Conservation (phyloP, 2,888 invertebrate genomes). For the Sinelater perroti region DNA sequence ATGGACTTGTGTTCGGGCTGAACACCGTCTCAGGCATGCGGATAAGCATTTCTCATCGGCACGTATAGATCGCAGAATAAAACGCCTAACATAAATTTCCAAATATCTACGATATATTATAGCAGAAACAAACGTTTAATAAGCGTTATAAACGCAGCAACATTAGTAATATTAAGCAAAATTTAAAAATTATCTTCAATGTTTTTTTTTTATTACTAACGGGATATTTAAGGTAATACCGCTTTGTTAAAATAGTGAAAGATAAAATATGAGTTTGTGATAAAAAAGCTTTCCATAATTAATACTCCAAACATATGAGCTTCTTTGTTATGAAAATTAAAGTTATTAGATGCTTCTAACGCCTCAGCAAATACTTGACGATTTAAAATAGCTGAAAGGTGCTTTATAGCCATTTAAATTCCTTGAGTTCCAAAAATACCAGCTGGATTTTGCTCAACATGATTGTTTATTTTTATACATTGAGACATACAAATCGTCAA, state of each 20-base stretch:
- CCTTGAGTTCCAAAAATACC: too few species aligned
- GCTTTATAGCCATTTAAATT: not conserved
- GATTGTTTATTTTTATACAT: too few species aligned
- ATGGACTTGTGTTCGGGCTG: conserved; percentile 40
- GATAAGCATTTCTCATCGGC: too few species aligned
- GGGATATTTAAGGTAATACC: not conserved
- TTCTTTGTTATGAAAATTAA: conserved; percentile 22
- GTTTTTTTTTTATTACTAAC: not conserved
- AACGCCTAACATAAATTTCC: too few species aligned
- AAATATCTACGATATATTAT: too few species aligned
- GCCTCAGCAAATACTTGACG: conserved; percentile 20
- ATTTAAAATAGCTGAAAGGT: conserved; percentile 11
- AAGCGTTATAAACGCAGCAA: too few species aligned
- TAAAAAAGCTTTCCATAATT: conserved; percentile 20
- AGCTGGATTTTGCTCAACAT: too few species aligned
- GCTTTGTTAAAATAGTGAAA: conserved; percentile 16
- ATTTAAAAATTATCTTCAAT: not conserved
- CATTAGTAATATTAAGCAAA: too few species aligned
- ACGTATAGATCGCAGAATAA: too few species aligned
- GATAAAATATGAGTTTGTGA: conserved; percentile 26
- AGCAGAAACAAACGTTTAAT: too few species aligned
- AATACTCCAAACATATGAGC: conserved; percentile 18
- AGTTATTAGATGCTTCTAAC: conserved; percentile 14
- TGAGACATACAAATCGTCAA: too few species aligned
- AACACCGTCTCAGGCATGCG: conserved; percentile 23